Percentiles rank a stretch among this genome's conserved stretches.
Conservation (phyloP, 2,113 vertebrate genomes). For the Centropristis striata region DNA sequence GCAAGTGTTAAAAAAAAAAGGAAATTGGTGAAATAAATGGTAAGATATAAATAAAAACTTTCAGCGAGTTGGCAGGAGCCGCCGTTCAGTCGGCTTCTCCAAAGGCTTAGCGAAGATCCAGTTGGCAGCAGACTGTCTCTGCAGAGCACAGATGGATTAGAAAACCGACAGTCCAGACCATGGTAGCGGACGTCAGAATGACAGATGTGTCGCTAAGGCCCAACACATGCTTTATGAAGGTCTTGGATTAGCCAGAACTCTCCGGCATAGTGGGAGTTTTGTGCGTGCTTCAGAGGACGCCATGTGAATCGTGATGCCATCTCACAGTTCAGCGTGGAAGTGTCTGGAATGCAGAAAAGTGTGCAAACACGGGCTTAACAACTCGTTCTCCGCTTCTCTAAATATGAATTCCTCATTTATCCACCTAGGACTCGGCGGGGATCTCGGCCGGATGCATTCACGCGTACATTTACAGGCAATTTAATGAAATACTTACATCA, state of each 20-base stretch:
- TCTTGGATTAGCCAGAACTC: conserved; percentile 76
- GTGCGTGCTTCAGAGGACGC: conserved; percentile 23
- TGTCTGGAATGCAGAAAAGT: conserved; percentile 31
- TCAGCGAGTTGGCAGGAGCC: conserved; percentile 63
- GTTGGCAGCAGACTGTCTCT: conserved; percentile 71
- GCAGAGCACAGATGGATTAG: conserved; percentile 81
- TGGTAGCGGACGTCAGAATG: conserved; percentile 73
- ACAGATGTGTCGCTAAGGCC: conserved; percentile 77
- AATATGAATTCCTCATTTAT: conserved; percentile 38
- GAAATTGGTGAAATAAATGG: conserved; percentile 45
- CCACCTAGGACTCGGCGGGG: conserved; percentile 2
- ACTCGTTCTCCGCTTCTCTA: conserved; percentile 6
- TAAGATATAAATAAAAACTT: conserved; percentile 71
- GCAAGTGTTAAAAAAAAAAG: conserved; percentile 27
- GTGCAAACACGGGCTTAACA: conserved; percentile 28
- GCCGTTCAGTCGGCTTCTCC: conserved; percentile 53
- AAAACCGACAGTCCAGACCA: conserved; percentile 63
- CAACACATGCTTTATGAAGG: conserved; percentile 78
- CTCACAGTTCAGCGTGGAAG: conserved; percentile 32
- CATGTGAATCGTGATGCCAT: conserved; percentile 45
- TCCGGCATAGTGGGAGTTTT: conserved; percentile 37
- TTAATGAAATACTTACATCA: conserved; percentile 62
- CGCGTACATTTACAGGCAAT: conserved; percentile 62
- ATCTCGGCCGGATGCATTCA: conserved; percentile 13
- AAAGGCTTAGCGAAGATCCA: conserved; percentile 76